phyloP scores from a whole-genome alignment of 1,140 invertebrate genomes.

The Platorchestia sp. region DNA sequence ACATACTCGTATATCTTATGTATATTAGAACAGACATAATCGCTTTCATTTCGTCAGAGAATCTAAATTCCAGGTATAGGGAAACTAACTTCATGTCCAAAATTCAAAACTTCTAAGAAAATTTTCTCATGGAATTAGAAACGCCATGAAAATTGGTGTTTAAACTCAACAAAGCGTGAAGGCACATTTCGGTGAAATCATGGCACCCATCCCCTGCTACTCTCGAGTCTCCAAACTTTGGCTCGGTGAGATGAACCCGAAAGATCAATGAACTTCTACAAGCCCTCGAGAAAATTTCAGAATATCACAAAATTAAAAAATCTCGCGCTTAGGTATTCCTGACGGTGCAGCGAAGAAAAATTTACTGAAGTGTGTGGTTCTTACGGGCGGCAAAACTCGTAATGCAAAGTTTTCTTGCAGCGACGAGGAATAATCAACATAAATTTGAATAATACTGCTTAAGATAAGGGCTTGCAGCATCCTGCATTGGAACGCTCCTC shows the following conservation, averaged over 20 bases:
- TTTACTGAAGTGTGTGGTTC: not conserved
- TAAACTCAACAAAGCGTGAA: not conserved
- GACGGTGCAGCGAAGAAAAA: not conserved
- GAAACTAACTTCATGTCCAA: too few relatives aligned
- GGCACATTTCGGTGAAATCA: not conserved
- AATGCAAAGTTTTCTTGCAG: constrained; percentile 1
- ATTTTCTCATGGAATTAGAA: not conserved
- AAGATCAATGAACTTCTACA: not conserved
- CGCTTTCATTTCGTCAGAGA: too few relatives aligned
- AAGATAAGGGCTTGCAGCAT: not conserved
- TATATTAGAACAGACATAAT: too few relatives aligned
- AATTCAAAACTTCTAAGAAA: not conserved
- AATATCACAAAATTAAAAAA: not conserved
- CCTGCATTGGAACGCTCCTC: not conserved
- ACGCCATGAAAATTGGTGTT: not conserved
- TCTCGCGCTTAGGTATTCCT: not conserved
- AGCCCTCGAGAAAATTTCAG: not conserved
- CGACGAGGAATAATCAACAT: constrained; percentile 7
- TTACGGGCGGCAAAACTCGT: not conserved
- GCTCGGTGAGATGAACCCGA: not conserved
- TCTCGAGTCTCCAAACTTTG: not conserved
- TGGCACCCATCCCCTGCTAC: not conserved
- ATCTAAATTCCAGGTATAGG: too few relatives aligned
- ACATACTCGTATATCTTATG: too few relatives aligned
- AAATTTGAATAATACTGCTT: constrained; percentile 2